Percentiles rank a stretch among this genome's conserved stretches.
These are phyloP conservation scores for Lithosia quadra DNA, from an alignment of 2,888 invertebrate genomes.

Conservation along the genomic window DNA sequence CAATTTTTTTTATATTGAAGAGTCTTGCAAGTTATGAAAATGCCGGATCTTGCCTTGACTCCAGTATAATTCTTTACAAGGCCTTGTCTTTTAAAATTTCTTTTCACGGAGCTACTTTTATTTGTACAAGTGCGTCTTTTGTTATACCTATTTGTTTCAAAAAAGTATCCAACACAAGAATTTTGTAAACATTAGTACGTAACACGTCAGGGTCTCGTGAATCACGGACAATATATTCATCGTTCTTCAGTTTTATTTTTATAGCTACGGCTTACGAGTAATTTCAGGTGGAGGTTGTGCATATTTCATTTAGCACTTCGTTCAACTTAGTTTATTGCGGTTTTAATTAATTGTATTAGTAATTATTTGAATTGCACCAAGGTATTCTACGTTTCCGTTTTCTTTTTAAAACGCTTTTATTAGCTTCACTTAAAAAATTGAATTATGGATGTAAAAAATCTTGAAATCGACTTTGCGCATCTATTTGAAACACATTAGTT, in stretches of 20 bases:
- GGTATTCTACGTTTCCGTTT: not conserved
- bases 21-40: not conserved
- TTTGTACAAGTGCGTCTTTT: conserved; percentile 27
- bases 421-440: not conserved
- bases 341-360: conserved; percentile 3
- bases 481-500: not conserved
- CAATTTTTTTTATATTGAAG: not conserved
- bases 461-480: not conserved
- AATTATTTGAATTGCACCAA: not conserved
- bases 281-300: conserved; percentile 20
- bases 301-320: not conserved
- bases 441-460: not conserved
- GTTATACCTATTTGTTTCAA: conserved; percentile 31
- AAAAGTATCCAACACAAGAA: conserved; percentile 41
- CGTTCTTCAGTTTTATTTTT: conserved; percentile 69
- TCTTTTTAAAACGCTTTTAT: not conserved
- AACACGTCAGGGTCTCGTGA: conserved; percentile 59
- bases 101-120: not conserved
- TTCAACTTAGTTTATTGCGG: conserved; percentile 1
- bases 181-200: conserved; percentile 60
- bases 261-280: conserved; percentile 52
- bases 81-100: conserved; percentile 3
- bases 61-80: conserved; percentile 4
- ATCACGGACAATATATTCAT: conserved; percentile 63
- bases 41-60: conserved; percentile 15